Base-by-base conservation (phyloP, 2,888 invertebrate genomes). In the Cosmorhoe ocellata region DNA sequence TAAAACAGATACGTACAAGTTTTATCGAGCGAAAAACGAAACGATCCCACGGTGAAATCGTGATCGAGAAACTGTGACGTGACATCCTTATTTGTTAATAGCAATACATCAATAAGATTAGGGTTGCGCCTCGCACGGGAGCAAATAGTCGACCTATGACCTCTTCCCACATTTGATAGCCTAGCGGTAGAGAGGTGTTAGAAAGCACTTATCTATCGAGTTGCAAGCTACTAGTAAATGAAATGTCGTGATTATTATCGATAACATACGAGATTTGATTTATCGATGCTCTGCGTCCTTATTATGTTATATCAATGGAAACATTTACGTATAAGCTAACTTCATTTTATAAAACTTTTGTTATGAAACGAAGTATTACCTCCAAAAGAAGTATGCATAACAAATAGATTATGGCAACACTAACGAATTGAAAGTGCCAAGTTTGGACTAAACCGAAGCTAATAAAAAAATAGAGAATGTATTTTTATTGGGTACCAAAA, bases 161-260 rank as follows among this genome's bases (percentile, higher is more conserved):
- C 78, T 63, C 66, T 82, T 85, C 82, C 77, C 84, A 83, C 79
- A 80, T 77, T 72, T 66, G 75, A 74, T 70, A 67, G 59, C 40
- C 41, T 22, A 3, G 4, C 18, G 18, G 33, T 49, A 47, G 68
- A 64, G 69, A 75, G 73, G 76, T 74, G 81, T 79, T 81, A 84
- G 85, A 85, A 86, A 85, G 85, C 79, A 76, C 68, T 75, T 74
- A 79, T 78, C 74, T 74, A 79, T 78, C 74, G 66, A 38, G 43
- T 47, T 39, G 47, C 59, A 39, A 51, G 53, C 51, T 36, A 54
- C 57, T 55, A 68, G 69, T 67, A 76, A 79, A 79, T 77, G 72
- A 74, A 75, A 70, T 74, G 78, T 76, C 77, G 74, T 73, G 80
- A 81, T 82, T 79, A 77, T 79, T 78, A 76, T 71, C 74, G 79